These are phyloP conservation scores for Anabas testudineus DNA, from an alignment of 2,797 vertebrate genomes.

Conservation along the genomic window DNA sequence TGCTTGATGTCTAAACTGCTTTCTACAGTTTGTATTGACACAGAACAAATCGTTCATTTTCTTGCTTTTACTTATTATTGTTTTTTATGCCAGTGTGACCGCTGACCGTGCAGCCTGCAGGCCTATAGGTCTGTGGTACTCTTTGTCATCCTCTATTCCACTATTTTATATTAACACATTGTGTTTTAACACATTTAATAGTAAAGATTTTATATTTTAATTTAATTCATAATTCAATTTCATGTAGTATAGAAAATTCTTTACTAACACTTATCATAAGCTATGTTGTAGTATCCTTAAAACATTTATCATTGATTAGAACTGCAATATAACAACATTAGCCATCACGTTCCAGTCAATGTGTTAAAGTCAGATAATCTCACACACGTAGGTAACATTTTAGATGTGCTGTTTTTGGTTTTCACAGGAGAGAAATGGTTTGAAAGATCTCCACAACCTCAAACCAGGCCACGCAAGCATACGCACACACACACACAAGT, in stretches of 20 bases:
- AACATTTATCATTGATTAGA: neutral
- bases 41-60: neutral
- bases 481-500: constrained; percentile 3
- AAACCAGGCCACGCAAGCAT: neutral
- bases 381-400: neutral
- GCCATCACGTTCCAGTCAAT: too few relatives aligned
- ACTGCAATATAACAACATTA: neutral
- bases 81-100: neutral
- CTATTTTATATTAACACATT: neutral
- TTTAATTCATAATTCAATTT: too few relatives aligned
- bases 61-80: neutral
- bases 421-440: neutral
- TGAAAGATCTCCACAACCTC: neutral
- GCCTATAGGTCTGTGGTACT: neutral
- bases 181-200: neutral
- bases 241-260: neutral
- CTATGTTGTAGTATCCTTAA: neutral
- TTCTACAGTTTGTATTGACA: neutral
- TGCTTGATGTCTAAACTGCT: too few relatives aligned
- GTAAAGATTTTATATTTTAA: too few relatives aligned
- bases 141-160: neutral
- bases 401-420: neutral
- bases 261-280: too few relatives aligned
- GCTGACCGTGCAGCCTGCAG: neutral
- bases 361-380: too few relatives aligned